Conservation (phyloP, 2,797 vertebrate genomes). For the Anomalospiza imberbis region DNA sequence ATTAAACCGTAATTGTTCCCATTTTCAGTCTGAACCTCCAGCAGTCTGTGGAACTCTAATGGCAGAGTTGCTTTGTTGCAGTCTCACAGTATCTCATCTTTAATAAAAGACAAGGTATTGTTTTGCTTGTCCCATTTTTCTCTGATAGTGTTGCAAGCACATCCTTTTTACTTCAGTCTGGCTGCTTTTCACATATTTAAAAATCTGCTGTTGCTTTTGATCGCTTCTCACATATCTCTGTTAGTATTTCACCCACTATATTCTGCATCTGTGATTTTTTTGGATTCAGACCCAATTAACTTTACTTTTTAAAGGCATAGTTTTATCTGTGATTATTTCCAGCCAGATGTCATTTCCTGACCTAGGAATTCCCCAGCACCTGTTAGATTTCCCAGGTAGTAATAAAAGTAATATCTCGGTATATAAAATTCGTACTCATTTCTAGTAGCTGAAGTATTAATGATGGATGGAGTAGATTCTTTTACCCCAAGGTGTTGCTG, state of each 20-base stretch:
- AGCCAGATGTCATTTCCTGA: background rate
- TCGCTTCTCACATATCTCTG: background rate
- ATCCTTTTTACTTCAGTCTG: background rate
- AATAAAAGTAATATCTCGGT: fast-evolving
- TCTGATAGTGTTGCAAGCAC: background rate
- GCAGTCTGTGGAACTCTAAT: background rate
- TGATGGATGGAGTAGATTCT: background rate
- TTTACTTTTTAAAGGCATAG: background rate
- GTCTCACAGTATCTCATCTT: background rate
- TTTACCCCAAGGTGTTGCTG: background rate
- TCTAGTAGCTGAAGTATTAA: background rate
- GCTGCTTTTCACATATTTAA: background rate
- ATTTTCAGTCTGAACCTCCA: background rate
- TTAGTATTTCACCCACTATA: background rate
- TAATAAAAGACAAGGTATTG: background rate
- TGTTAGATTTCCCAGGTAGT: background rate
- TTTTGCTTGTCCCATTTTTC: background rate
- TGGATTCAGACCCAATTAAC: background rate
- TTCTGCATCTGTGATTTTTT: background rate
- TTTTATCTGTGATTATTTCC: background rate
- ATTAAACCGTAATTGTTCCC: background rate
- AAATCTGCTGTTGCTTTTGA: background rate
- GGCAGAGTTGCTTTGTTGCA: background rate
- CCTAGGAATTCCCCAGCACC: background rate
- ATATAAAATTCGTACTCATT: background rate